Evolutionary conservation across 1,140 invertebrate species (phyloP), one percentile per base, ranked within the genome.

Genomic region (Magallana ariakensis): DNA sequence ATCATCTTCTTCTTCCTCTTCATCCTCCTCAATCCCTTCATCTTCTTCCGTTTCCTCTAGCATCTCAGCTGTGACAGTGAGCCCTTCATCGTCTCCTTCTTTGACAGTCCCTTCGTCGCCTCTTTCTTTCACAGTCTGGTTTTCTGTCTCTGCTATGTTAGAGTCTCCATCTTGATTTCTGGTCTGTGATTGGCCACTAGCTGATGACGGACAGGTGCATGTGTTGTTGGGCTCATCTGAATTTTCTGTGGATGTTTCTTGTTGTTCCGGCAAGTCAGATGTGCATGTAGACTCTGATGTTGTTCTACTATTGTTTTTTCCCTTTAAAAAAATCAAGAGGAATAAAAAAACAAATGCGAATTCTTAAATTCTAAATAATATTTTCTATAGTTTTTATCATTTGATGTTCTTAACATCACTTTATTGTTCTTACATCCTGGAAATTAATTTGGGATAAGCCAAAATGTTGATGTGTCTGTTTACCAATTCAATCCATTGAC

Each of bases 1-100:
- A 90, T 97, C 97, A 92, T 96, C 96, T 83, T 93, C 92, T 57
- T 93, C 93, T 81, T 93, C 92, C 13, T 93, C 91, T 16, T 95
- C 94, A n/a, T 95, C 92, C 16, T 95, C 92, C 58, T 92, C 90
- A 16, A 92, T 92, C 84, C 93, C 92, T 46, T 90, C 85, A 46
- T 92, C 88, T 56, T 92, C 87, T 8, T 90, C 91, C 66, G 92
- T 87, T 26, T 91, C 88, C 46, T 85, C 86, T 13, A 55, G 22
- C 80, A 87, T 55, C 54, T 86, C 80, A 58, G 70, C 55, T 60
- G 80, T 60, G 16, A 85, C 46, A 55, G 60, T 85, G 1, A 54
- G 66, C 53, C 70, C 85, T 46, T 84, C 70, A 33, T 55, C 80
- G 1, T 11, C n/a, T n/a, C 54, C n/a, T n/a, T 54, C 53, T 19